Conservation (phyloP, 2,888 invertebrate genomes). For the Anthrax anthrax region DNA sequence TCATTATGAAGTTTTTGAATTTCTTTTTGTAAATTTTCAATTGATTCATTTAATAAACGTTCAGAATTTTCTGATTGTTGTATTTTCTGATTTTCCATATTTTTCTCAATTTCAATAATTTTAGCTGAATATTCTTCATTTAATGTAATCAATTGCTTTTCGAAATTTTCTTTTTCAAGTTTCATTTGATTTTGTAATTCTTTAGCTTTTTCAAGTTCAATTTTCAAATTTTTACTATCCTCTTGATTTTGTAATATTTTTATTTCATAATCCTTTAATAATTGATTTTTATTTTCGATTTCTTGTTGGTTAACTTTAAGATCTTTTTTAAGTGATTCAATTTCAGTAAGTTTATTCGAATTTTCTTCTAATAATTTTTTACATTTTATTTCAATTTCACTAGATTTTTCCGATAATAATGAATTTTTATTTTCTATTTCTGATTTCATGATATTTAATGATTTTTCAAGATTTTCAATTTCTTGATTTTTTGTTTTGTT, state of each 20-base stretch:
- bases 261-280: neutral
- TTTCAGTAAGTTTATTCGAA: constrained; percentile 24
- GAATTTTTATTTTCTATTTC: constrained; percentile 8
- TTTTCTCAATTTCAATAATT: neutral
- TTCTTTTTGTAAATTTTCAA: constrained; percentile 4
- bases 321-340: constrained; percentile 19
- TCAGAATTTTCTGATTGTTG: neutral
- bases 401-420: neutral
- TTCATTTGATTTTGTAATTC: neutral
- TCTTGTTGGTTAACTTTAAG: neutral
- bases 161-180: neutral
- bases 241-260: neutral
- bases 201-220: constrained; percentile 12
- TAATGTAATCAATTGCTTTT: neutral
- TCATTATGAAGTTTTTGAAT: constrained; percentile 5
- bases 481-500: neutral
- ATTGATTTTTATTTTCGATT: constrained; percentile 13
- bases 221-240: constrained; percentile 11
- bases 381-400: neutral
- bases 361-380: constrained; percentile 15
- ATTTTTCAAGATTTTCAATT: neutral
- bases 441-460: neutral
- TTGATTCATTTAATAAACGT: constrained; percentile 4
- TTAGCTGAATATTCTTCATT: neutral
- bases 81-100: constrained; percentile 5